Base-by-base conservation (phyloP, 1,140 invertebrate genomes). In the Lethocerus indicus region DNA sequence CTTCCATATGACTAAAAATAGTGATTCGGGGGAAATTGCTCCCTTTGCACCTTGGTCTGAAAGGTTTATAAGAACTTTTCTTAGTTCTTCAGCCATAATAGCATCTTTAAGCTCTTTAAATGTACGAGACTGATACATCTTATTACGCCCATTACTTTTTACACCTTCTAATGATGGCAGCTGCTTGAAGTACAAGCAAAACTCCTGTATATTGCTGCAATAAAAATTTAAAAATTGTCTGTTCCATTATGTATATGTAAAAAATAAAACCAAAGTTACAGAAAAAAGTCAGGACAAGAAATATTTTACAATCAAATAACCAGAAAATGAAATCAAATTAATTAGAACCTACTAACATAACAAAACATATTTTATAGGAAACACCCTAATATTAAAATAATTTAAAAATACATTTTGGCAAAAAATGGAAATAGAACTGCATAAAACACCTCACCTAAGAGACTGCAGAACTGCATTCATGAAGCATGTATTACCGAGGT, bases 381-480 rank as follows among this genome's bases (percentile, higher is more conserved):
- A 24, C 18, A 48, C 7, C 5, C 21, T 9, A 9, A 44, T 14
- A 44, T 12, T 7, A 44, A 44, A 44, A 44, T 27, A 44, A 44
- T 25, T 44, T 12, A 9, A 44, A 44, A 21, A 44, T 6, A 44
- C 20, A 40, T 9, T 32, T 32, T n/a, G 7, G n/a, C n/a, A 7
- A 32, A 7, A 32, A 69, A 69, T 49, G 49, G 47, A 40, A 55
- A 25, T 39, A 26, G 29, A 58, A 54, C 16, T 27, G 18, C 35
- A 26, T 35, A 40, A 21, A 39, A 39, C 25, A 49, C n/a, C 6
- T 42, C 64, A 75, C 74, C 73, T 85, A 58, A 89, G 71, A 55
- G 82, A 86, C 60, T 89, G 86, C 47, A 88, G 67, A 37, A 88
- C 83, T 48, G 83, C 81, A 67, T 87, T 88, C 84, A 89, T 89